Evolutionary conservation across 1,140 invertebrate genomes (phyloP).

Genomic region (Periplaneta americana): DNA sequence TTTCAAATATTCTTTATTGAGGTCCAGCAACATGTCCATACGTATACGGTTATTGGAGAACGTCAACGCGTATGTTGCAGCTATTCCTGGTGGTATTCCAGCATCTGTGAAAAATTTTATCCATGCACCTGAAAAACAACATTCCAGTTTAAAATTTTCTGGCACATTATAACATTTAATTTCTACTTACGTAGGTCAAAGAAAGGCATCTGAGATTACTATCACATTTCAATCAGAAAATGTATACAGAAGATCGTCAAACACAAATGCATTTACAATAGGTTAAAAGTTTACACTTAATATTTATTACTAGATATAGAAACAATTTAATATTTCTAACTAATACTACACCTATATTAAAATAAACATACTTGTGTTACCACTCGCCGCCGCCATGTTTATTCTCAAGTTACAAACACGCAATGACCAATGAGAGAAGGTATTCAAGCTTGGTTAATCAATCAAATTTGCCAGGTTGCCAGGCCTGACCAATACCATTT

Average conservation of each 20-base stretch:
- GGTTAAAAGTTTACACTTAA: background rate
- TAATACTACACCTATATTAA: background rate
- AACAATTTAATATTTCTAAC: background rate
- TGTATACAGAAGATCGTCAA: no score
- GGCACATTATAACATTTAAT: no score
- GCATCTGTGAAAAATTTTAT: constrained; percentile 73
- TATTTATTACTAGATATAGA: background rate
- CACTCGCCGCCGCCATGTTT: background rate
- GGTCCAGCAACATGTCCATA: constrained; percentile 71
- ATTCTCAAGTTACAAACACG: background rate
- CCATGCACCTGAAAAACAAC: constrained; percentile 51
- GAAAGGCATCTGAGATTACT: no score
- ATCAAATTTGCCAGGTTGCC: background rate
- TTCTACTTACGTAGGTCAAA: no score
- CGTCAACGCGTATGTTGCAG: constrained; percentile 73
- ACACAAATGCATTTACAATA: no score
- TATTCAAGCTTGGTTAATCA: background rate
- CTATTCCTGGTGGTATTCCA: constrained; percentile 65
- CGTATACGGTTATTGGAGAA: constrained; percentile 78
- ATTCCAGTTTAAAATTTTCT: no score
- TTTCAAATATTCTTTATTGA: constrained; percentile 74
- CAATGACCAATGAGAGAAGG: background rate
- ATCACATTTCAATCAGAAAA: no score
- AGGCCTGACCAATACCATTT: background rate
- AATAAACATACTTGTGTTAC: background rate